Conservation (phyloP, 1,140 invertebrate genomes). For the Tetragnatha versicolor region DNA sequence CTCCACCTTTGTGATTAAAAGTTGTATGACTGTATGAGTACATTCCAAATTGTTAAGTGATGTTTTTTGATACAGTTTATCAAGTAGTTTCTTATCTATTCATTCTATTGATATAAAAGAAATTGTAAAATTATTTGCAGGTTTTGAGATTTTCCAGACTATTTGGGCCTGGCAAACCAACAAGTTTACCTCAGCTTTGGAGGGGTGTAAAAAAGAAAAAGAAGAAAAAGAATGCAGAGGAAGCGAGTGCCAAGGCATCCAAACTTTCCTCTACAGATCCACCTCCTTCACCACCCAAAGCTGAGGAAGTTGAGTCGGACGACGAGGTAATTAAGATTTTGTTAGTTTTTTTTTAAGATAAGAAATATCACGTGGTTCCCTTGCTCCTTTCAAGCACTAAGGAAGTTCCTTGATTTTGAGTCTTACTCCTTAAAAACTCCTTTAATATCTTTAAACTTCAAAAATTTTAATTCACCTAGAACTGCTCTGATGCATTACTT, state of each 20-base stretch:
- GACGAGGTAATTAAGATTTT: conserved; percentile 70
- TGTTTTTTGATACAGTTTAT: no score
- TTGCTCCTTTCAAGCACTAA: conserved; percentile 16
- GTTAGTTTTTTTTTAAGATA: neutral
- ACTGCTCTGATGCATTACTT: no score
- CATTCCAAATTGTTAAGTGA: no score
- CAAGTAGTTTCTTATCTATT: no score
- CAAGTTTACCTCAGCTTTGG: conserved; percentile 92
- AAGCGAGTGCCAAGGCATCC: conserved; percentile 4
- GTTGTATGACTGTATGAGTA: no score
- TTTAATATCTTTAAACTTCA: neutral
- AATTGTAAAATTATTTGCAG: no score
- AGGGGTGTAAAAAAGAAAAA: conserved; percentile 80
- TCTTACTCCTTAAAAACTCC: no score
- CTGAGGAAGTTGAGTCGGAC: conserved; percentile 72
- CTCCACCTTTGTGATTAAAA: no score
- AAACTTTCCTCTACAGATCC: conserved; percentile 73
- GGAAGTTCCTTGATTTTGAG: neutral
- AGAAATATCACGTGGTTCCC: neutral
- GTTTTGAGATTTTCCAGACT: conserved; percentile 90
- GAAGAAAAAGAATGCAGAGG: conserved; percentile 67
- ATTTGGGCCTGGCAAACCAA: conserved; percentile 90
- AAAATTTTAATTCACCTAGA: no score
- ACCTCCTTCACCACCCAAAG: conserved; percentile 67
- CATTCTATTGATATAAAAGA: no score